These are phyloP conservation scores for Ectropis crepuscularia DNA, from an alignment of 2,888 invertebrate genomes.

Conservation along the genomic window DNA sequence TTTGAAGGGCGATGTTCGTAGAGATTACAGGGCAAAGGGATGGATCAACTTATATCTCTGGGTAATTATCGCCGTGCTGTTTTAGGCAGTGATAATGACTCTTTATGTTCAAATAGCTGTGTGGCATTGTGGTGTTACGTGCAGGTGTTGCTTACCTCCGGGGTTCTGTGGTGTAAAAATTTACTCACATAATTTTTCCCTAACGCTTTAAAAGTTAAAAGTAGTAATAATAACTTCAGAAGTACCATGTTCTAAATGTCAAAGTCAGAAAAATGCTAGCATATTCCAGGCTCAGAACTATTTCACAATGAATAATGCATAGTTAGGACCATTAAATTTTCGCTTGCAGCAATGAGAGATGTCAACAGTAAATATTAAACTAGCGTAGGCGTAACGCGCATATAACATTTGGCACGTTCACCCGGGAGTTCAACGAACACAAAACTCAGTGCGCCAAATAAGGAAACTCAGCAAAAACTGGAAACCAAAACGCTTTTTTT, in stretches of 20 bases:
- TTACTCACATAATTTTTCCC: too few relatives aligned
- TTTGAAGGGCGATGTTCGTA: too few relatives aligned
- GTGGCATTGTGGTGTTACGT: too few relatives aligned
- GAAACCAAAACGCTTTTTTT: slow-evolving; percentile 41
- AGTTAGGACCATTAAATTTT: slow-evolving; percentile 3
- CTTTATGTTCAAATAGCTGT: too few relatives aligned
- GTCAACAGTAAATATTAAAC: slow-evolving; percentile 49
- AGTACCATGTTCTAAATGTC: not conserved
- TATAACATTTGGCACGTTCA: slow-evolving; percentile 58
- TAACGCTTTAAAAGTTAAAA: too few relatives aligned
- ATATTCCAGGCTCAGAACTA: slow-evolving; percentile 11
- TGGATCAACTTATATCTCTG: too few relatives aligned
- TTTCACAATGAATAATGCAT: slow-evolving; percentile 22
- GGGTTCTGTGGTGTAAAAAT: too few relatives aligned
- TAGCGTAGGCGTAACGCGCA: slow-evolving; percentile 59
- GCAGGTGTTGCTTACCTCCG: too few relatives aligned
- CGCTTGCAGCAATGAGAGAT: slow-evolving; percentile 22
- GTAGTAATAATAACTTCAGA: too few relatives aligned
- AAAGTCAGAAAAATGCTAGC: slow-evolving; percentile 12
- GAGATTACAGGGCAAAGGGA: too few relatives aligned
- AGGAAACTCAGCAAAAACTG: slow-evolving; percentile 45
- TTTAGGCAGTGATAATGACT: too few relatives aligned
- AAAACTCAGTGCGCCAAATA: slow-evolving; percentile 51
- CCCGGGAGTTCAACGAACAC: slow-evolving; percentile 62
- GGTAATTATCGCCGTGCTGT: too few relatives aligned